Evolutionary conservation across 2,797 vertebrate species (phyloP).

Genomic region (Platyrinchus mystaceus): DNA sequence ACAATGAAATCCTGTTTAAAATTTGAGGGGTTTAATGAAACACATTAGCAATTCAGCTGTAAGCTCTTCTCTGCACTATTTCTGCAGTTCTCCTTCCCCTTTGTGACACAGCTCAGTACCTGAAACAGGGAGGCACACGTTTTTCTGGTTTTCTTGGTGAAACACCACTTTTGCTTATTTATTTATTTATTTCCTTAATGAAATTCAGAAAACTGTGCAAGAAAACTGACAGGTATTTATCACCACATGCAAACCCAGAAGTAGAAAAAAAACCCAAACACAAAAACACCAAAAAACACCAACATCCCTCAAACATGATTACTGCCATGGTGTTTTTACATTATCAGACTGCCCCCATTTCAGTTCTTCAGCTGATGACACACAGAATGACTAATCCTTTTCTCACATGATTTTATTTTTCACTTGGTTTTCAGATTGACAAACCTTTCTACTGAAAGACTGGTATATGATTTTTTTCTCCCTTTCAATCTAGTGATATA

Average conservation of each 20-base stretch:
- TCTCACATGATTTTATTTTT: not conserved
- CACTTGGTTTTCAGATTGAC: not conserved
- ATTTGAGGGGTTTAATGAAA: not conserved
- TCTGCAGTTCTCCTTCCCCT: not conserved
- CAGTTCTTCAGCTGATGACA: not conserved
- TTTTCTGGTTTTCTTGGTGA: not conserved
- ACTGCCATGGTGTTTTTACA: not conserved
- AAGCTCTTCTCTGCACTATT: not conserved
- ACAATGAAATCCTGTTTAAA: not conserved
- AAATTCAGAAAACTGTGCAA: not conserved
- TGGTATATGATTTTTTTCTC: not conserved
- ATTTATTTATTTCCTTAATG: not conserved
- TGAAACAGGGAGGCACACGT: not conserved
- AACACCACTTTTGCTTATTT: not conserved
- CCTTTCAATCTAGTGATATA: not conserved
- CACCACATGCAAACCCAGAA: not conserved
- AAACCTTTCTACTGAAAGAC: not conserved
- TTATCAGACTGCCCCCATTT: not conserved
- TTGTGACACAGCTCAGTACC: not conserved
- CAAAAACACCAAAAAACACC: accelerated
- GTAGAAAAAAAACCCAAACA: not conserved
- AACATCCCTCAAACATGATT: not conserved
- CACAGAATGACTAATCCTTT: not conserved
- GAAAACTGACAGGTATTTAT: not conserved
- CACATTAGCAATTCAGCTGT: not conserved